Percentiles rank a stretch among this genome's conserved stretches.
Evolutionary conservation across 2,113 vertebrate species (phyloP).

Genomic region (Eupsittula cactorum): DNA sequence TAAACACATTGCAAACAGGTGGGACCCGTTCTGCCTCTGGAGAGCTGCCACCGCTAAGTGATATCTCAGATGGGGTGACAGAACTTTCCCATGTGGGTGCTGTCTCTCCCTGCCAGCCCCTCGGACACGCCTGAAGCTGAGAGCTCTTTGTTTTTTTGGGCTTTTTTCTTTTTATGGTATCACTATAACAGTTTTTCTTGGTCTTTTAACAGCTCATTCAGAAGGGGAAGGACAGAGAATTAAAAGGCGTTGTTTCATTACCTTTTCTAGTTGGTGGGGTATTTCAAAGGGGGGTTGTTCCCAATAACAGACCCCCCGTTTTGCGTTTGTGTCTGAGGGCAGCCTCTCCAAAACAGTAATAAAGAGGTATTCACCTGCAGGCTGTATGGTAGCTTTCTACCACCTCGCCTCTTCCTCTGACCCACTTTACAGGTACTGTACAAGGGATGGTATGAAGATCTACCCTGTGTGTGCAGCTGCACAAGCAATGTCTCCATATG

Average conservation of each 20-base stretch:
- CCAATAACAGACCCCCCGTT: accelerated
- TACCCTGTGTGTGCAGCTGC: not conserved
- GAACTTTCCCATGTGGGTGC: conserved; percentile 82
- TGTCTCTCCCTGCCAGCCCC: conserved; percentile 80
- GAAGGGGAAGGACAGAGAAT: conserved; percentile 71
- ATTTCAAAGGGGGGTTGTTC: not conserved
- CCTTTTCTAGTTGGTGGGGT: not conserved
- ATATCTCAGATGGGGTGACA: conserved; percentile 83
- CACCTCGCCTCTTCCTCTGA: not conserved
- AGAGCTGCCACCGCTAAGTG: conserved; percentile 81
- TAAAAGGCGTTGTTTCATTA: conserved; percentile 3
- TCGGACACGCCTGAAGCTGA: conserved; percentile 81
- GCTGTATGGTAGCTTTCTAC: not conserved
- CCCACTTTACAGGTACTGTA: not conserved
- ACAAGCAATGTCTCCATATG: accelerated
- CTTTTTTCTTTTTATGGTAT: conserved; percentile 75
- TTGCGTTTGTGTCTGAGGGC: not conserved
- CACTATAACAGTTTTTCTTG: conserved; percentile 79
- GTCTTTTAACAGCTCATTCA: conserved; percentile 86
- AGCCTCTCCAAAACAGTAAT: not conserved
- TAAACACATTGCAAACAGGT: conserved; percentile 86
- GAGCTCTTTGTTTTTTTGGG: conserved; percentile 75
- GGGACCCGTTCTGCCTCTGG: conserved; percentile 84
- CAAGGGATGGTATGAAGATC: not conserved
- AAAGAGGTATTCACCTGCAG: not conserved